These are phyloP conservation scores for Lordiphosa fenestrarum DNA, from an alignment of 2,888 invertebrate genomes.

Conservation along the genomic window DNA sequence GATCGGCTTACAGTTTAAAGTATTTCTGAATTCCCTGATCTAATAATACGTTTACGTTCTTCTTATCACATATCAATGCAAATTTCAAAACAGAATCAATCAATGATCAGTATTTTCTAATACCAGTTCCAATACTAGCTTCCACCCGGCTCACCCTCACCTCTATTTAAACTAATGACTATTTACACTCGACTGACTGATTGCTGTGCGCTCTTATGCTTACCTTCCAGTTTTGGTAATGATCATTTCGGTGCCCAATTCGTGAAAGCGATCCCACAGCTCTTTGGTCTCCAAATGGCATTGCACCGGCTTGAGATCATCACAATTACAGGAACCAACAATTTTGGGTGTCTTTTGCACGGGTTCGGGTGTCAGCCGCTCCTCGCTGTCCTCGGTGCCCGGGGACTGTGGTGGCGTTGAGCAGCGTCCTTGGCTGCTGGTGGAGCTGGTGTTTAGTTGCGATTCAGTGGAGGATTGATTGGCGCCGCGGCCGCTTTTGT, in stretches of 20 bases:
- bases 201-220: slow-evolving; percentile 48
- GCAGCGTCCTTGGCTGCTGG: slow-evolving; percentile 77
- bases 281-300: slow-evolving; percentile 97
- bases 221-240: slow-evolving; percentile 98
- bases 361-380: slow-evolving; percentile 79
- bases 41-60: no score
- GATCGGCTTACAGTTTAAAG: no score
- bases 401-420: slow-evolving; percentile 80
- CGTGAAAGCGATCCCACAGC: slow-evolving; percentile 97
- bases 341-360: slow-evolving; percentile 82
- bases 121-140: no score
- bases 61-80: no score
- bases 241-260: slow-evolving; percentile 97
- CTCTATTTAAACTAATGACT: slow-evolving; percentile 2
- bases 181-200: slow-evolving; percentile 7
- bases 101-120: no score
- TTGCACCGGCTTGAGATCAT: slow-evolving; percentile 90
- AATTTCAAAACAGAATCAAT: no score
- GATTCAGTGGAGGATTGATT: slow-evolving; percentile 32
- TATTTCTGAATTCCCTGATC: no score
- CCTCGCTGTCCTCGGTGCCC: slow-evolving; percentile 79
- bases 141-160: background rate
- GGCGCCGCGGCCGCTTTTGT: slow-evolving; percentile 43
- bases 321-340: slow-evolving; percentile 87
- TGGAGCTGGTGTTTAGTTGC: slow-evolving; percentile 72